A percentile compares a stretch with the other conserved stretches of the same genome.
phyloP scores from a whole-genome alignment of 2,888 invertebrate species.

The Chironomus riparius region DNA sequence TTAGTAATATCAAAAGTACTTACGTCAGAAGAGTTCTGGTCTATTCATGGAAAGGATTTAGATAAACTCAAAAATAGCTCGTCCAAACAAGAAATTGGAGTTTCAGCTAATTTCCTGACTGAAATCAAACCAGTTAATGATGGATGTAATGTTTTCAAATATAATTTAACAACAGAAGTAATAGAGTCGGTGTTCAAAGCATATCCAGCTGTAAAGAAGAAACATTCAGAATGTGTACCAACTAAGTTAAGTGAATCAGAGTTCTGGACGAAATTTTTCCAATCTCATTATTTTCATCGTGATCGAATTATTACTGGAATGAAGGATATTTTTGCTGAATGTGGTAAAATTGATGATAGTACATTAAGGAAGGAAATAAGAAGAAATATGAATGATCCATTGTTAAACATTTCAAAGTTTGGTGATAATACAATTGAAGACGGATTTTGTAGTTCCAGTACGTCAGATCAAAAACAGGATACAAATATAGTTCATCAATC shows the following conservation, averaged over 20 bases:
- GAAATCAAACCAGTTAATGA: constrained; percentile 96
- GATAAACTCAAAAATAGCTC: constrained; percentile 56
- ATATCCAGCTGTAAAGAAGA: constrained; percentile 95
- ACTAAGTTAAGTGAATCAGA: constrained; percentile 89
- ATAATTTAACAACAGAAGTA: constrained; percentile 93
- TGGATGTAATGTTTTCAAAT: constrained; percentile 79
- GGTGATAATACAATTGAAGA: constrained; percentile 59
- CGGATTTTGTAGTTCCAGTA: constrained; percentile 48
- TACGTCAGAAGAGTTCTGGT: constrained; percentile 97
- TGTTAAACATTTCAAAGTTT: constrained; percentile 76
- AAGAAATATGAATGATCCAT: constrained; percentile 67
- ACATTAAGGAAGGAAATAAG: constrained; percentile 67
- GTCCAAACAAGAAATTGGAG: constrained; percentile 78
- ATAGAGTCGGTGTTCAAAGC: constrained; percentile 98
- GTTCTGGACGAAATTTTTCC: constrained; percentile 99
- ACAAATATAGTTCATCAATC: constrained; percentile 70
- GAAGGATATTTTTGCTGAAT: constrained; percentile 95
- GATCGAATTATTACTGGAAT: constrained; percentile 81
- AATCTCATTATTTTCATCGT: constrained; percentile 97
- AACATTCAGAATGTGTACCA: constrained; percentile 94
- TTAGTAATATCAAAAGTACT: constrained; percentile 94
- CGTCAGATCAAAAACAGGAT: constrained; percentile 36
- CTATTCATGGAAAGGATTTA: constrained; percentile 72
- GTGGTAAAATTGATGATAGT: constrained; percentile 91
- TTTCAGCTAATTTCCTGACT: constrained; percentile 69